Base-by-base conservation (phyloP, 2,888 invertebrate species). In the Drosophila birchii region DNA sequence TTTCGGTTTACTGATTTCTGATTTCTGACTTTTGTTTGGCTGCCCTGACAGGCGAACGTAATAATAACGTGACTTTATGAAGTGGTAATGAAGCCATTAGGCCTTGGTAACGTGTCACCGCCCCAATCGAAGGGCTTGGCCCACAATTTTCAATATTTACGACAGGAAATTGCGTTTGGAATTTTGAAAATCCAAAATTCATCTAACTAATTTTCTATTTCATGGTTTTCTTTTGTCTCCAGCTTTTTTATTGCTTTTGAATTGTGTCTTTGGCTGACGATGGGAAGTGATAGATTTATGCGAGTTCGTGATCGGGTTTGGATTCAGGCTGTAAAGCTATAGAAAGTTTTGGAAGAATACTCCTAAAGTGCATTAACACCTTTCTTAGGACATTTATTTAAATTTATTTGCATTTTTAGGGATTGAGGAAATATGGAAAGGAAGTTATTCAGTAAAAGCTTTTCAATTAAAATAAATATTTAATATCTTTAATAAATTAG, bases 1-100 rank as follows among this genome's bases (percentile, higher is more conserved):
- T 41, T 60, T 60, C 58, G 14, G 32, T 39, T 12, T 34, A 43
- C 29, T 36, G 56, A 64, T 38, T 47, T 41, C n/a, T 14, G 56
- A 51, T 34, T 38, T 36, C 34, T 34, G 71, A 58, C 45, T 62
- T 54, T 56, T 62, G 51, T 29, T 59, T 49, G 58, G 36, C 63
- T 55, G 34, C 62, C 38, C 39, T 71, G 86, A 77, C 86, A 81
- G 78, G 58, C 74, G 72, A 79, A 74, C 90, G 78, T 76, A 85
- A 86, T 81, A 83, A 89, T 90, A 89, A 89, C 89, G 90, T 90
- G 88, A 90, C 90, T 89, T 90, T 90, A 90, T 90, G 88, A 89
- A 88, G 90, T 90, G 90, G 89, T 90, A 90, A 90, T 90, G 90
- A 90, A 90, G 83, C 90, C 77, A 90, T 90, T 90, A 90, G 81